A percentile compares a stretch with the other conserved stretches of the same genome.
Conservation (phyloP, 2,797 vertebrate species). For the Podargus strigoides region DNA sequence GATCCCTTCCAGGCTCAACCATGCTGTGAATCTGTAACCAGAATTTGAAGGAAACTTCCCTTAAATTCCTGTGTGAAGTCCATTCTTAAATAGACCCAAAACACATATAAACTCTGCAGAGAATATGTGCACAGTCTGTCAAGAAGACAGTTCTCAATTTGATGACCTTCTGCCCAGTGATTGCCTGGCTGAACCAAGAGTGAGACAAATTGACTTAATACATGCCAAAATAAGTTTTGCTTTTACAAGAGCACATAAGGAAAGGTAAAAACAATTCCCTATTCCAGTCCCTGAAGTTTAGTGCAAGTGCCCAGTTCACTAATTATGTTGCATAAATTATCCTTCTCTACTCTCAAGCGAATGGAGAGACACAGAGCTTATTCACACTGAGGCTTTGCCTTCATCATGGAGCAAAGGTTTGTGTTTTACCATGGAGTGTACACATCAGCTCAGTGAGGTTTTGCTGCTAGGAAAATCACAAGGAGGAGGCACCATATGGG, state of each 20-base stretch:
- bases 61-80: neutral
- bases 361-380: neutral
- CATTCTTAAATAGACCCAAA: neutral
- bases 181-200: neutral
- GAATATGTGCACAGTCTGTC: neutral
- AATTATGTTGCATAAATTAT: neutral
- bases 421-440: neutral
- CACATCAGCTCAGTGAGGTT: neutral
- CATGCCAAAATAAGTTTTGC: neutral
- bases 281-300: neutral
- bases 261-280: neutral
- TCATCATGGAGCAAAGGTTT: neutral
- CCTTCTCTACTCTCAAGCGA: neutral
- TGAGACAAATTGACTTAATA: neutral
- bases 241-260: neutral
- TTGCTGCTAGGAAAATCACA: neutral
- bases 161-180: neutral
- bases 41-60: neutral
- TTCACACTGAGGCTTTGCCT: neutral
- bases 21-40: neutral
- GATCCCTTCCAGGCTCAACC: neutral
- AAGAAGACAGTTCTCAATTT: neutral
- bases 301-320: neutral
- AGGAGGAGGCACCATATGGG: neutral
- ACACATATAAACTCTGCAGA: neutral